Conservation (phyloP, 2,797 vertebrate species). For the Myotis pilosus region DNA sequence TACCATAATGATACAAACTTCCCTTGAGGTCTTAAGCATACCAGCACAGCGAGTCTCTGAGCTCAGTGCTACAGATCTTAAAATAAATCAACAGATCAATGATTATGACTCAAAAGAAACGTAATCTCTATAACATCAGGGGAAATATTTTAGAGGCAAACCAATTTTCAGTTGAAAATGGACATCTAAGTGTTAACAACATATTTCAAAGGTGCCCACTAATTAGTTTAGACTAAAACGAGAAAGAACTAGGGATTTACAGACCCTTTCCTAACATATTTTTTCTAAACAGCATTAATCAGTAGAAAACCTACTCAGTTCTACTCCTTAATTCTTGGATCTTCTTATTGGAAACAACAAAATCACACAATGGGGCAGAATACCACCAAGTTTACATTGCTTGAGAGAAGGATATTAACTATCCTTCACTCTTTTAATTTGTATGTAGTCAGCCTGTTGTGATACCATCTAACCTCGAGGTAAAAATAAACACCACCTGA, state of each 20-base stretch:
- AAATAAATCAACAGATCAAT: neutral
- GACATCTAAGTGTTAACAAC: neutral
- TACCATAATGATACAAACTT: slow-evolving; percentile 16
- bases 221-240: slow-evolving; percentile 21
- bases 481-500: slow-evolving; percentile 32
- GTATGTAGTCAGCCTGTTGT: neutral
- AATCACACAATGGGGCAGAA: neutral
- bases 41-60: neutral
- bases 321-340: neutral
- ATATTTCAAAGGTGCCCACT: neutral
- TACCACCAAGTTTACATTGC: neutral
- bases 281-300: slow-evolving; percentile 6
- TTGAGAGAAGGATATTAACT: slow-evolving; percentile 20
- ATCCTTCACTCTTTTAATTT: neutral
- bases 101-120: slow-evolving; percentile 26
- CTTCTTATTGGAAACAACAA: slow-evolving; percentile 27
- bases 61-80: neutral
- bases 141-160: slow-evolving; percentile 40
- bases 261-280: neutral
- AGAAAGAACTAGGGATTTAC: neutral
- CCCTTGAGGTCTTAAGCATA: slow-evolving; percentile 36
- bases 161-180: slow-evolving; percentile 1
- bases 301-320: neutral
- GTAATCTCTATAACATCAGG: neutral
- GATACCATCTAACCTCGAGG: neutral